A percentile compares a stretch with the other conserved stretches of the same genome.
phyloP scores from a whole-genome alignment of 2,113 vertebrate genomes.

The Oplegnathus fasciatus region DNA sequence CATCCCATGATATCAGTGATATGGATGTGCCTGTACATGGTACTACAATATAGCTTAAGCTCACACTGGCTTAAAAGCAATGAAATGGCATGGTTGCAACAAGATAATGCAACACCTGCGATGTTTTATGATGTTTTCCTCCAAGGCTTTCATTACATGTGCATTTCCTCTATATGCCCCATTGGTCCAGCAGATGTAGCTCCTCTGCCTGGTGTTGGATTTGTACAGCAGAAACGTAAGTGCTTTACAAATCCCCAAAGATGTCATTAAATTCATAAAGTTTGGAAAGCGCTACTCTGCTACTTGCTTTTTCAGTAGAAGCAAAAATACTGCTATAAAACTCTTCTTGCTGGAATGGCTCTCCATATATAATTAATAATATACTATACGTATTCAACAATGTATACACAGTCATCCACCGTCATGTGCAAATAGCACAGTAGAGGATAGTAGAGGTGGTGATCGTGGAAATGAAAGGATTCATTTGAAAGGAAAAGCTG shows the following conservation, averaged over 20 bases:
- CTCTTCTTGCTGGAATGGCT: neutral
- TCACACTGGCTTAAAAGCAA: no score
- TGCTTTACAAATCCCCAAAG: neutral
- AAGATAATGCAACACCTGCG: no score
- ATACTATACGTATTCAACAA: no score
- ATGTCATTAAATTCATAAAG: neutral
- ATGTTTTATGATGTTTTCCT: neutral
- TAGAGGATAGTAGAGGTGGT: neutral
- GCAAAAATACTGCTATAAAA: no score
- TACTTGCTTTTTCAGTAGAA: no score
- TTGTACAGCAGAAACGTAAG: no score
- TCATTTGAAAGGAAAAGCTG: neutral
- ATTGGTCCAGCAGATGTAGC: neutral
- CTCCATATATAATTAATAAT: neutral
- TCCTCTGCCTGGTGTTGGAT: neutral
- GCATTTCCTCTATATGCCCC: neutral
- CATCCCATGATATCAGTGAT: neutral
- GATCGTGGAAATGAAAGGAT: neutral
- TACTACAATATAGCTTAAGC: no score
- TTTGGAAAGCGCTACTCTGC: no score
- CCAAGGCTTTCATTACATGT: neutral
- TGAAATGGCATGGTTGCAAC: neutral
- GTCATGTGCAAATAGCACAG: neutral
- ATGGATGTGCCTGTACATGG: neutral
- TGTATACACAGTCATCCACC: neutral